phyloP scores from a whole-genome alignment of 2,888 invertebrate genomes.

The Lottia scabra region DNA sequence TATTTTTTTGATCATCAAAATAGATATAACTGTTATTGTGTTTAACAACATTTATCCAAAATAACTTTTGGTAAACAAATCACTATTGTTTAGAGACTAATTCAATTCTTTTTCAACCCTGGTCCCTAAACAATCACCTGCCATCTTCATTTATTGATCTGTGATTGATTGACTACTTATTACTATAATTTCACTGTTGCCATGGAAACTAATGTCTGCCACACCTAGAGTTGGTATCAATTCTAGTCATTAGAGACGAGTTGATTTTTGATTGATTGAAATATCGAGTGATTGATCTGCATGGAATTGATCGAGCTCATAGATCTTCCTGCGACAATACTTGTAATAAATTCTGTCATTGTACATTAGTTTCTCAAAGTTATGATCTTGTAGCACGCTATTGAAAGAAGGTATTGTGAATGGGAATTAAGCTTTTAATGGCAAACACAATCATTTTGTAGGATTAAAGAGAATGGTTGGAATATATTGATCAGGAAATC shows the following conservation, averaged over 20 bases:
- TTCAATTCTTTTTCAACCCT: no score
- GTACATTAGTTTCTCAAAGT: not conserved
- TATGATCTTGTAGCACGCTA: not conserved
- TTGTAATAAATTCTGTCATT: not conserved
- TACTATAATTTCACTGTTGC: not conserved
- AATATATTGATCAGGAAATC: not conserved
- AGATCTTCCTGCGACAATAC: not conserved
- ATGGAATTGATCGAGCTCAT: not conserved
- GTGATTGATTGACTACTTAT: conserved; percentile 4
- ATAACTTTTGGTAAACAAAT: no score
- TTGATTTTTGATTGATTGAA: conserved; percentile 24
- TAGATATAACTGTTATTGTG: no score
- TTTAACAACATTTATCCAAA: no score
- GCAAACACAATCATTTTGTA: not conserved
- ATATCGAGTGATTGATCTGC: conserved; percentile 28
- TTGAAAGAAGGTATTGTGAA: not conserved
- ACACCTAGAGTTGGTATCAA: not conserved
- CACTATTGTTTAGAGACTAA: no score
- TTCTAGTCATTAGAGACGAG: not conserved
- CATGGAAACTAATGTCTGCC: not conserved
- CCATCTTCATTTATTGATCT: not conserved
- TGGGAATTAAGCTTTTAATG: conserved; percentile 1
- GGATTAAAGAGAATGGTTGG: not conserved
- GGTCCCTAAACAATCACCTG: not conserved
- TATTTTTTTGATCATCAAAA: no score